Evolutionary conservation across 2,797 vertebrate genomes (phyloP).

Genomic region (Gila robusta): DNA sequence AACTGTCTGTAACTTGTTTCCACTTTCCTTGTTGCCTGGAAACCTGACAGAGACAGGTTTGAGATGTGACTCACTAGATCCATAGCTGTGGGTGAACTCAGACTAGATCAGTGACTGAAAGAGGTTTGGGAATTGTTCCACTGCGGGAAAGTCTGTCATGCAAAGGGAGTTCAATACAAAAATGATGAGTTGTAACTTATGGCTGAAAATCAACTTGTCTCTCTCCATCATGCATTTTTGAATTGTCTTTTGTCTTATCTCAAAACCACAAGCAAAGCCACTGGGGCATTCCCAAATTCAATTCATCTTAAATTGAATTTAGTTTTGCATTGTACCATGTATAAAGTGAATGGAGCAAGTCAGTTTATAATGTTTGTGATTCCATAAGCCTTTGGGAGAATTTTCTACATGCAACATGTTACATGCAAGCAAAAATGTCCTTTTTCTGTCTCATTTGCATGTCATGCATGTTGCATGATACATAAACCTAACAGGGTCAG

Average conservation of each 20-base stretch:
- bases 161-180: background rate
- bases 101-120: background rate
- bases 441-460: background rate
- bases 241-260: background rate
- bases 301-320: background rate
- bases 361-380: background rate
- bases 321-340: constrained; percentile 11
- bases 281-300: constrained; percentile 6
- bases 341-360: background rate
- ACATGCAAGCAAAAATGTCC: background rate
- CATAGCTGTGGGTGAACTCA: constrained; percentile 15
- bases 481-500: background rate
- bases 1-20: constrained; percentile 18
- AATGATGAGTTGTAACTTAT: constrained; percentile 19
- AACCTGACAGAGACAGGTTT: constrained; percentile 36
- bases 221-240: constrained; percentile 1
- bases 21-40: constrained; percentile 44
- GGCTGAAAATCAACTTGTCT: constrained; percentile 17
- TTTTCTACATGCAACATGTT: background rate
- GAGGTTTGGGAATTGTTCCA: constrained; percentile 14
- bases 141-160: background rate
- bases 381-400: background rate
- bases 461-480: constrained; percentile 20
- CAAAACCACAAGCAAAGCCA: background rate
- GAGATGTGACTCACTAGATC: background rate